Evolutionary conservation across 92 coral and sea anemone species (phyloP).

Genomic region (Parazoanthus atlanticus): DNA sequence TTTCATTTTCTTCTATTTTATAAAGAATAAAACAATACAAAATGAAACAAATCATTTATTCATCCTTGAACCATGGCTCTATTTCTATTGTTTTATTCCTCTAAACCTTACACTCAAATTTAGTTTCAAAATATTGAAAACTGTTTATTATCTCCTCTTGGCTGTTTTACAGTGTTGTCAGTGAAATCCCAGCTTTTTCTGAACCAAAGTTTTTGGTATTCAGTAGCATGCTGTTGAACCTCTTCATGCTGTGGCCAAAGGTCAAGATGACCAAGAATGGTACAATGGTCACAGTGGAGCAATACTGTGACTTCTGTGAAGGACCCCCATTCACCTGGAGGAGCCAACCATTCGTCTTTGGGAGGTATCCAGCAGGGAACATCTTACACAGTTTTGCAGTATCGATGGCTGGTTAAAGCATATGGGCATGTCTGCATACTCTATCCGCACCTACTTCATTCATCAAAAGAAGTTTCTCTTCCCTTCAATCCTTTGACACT

Average conservation of each 20-base stretch:
- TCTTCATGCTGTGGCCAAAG: slow-evolving; percentile 46
- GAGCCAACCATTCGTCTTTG: slow-evolving; percentile 50
- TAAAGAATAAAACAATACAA: too few species aligned
- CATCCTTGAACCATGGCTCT: too few species aligned
- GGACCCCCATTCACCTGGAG: slow-evolving; percentile 53
- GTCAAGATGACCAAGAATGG: slow-evolving; percentile 49
- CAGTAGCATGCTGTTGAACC: slow-evolving; percentile 20
- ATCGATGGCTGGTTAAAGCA: slow-evolving; percentile 57
- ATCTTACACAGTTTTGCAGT: slow-evolving; percentile 46
- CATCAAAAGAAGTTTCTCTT: slow-evolving; percentile 65
- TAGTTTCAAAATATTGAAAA: too few species aligned
- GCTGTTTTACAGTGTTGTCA: neutral
- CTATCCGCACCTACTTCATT: slow-evolving; percentile 53
- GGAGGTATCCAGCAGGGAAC: slow-evolving; percentile 55
- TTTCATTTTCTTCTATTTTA: too few species aligned
- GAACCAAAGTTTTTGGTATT: slow-evolving; percentile 41
- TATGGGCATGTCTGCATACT: slow-evolving; percentile 46
- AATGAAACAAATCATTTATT: too few species aligned
- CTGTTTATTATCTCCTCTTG: too few species aligned
- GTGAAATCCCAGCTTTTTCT: neutral
- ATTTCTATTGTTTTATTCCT: too few species aligned
- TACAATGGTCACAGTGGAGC: slow-evolving; percentile 56
- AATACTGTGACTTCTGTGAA: slow-evolving; percentile 44
- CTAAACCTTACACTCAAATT: too few species aligned
- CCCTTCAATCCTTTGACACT: slow-evolving; percentile 54